Evolutionary conservation across 2,888 invertebrate species (phyloP).

Genomic region (Neuroscelio doddi): DNA sequence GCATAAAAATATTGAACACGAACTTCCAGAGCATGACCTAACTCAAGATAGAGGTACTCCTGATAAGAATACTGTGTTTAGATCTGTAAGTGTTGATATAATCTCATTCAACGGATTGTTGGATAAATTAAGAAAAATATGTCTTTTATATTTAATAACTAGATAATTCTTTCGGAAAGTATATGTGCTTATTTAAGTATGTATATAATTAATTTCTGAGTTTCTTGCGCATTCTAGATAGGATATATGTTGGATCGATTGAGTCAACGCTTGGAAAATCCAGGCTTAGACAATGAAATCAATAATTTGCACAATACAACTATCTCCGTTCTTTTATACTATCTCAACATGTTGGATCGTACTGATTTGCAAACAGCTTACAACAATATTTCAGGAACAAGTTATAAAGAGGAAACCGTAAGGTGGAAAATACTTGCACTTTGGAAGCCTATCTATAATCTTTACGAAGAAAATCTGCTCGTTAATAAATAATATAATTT

Average conservation of each 20-base stretch:
- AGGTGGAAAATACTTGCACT: constrained; percentile 65
- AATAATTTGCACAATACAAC: constrained; percentile 71
- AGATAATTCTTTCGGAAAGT: not conserved
- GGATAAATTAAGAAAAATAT: too few relatives aligned
- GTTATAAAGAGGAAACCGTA: constrained; percentile 83
- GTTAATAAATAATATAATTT: too few relatives aligned
- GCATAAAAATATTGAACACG: constrained; percentile 57
- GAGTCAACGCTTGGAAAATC: constrained; percentile 66
- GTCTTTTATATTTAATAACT: too few relatives aligned
- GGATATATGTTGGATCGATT: constrained; percentile 63
- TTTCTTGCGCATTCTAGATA: constrained; percentile 52
- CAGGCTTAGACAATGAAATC: constrained; percentile 65
- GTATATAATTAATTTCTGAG: not conserved
- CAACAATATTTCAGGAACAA: constrained; percentile 75
- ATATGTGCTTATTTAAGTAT: not conserved
- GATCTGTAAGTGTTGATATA: constrained; percentile 55
- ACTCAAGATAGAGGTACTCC: constrained; percentile 63
- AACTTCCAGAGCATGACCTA: constrained; percentile 63
- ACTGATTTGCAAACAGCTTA: constrained; percentile 67
- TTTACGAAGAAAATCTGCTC: too few relatives aligned
- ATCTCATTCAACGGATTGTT: too few relatives aligned
- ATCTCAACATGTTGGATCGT: constrained; percentile 68
- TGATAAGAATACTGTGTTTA: constrained; percentile 59
- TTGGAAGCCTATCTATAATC: too few relatives aligned
- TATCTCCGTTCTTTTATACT: constrained; percentile 69